Conservation (phyloP, 2,888 invertebrate genomes). For the Eustalomyia histrio region DNA sequence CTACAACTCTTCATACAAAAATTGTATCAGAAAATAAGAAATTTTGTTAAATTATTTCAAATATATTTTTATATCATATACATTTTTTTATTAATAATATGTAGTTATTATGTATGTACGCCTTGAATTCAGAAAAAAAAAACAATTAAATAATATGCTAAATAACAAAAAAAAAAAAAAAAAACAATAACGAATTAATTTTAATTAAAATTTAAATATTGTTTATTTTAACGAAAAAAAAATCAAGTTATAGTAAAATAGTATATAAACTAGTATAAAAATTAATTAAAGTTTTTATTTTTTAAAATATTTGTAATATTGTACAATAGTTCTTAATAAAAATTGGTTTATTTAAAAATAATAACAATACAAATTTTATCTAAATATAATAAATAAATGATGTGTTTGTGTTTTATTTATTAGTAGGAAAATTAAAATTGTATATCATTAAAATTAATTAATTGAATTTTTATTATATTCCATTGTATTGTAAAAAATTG, state of each 20-base stretch:
- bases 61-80: constrained; percentile 8
- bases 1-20: too few species aligned
- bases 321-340: constrained; percentile 36
- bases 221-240: constrained; percentile 17
- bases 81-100: not conserved
- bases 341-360: not conserved
- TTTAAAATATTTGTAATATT: constrained; percentile 32
- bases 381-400: not conserved
- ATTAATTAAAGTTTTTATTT: constrained; percentile 27
- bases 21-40: too few species aligned
- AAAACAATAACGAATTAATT: not conserved
- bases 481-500: not conserved
- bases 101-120: not conserved
- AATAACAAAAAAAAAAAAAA: not conserved
- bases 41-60: not conserved
- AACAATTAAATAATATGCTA: not conserved
- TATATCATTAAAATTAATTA: not conserved
- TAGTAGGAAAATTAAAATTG: not conserved
- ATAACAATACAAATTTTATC: constrained; percentile 3
- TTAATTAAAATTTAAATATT: not conserved
- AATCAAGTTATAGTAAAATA: constrained; percentile 37
- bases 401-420: not conserved
- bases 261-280: constrained; percentile 29
- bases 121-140: not conserved
- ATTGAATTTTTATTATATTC: not conserved